Conservation (phyloP, 2,797 vertebrate species). For the Crocodylus rhombifer region DNA sequence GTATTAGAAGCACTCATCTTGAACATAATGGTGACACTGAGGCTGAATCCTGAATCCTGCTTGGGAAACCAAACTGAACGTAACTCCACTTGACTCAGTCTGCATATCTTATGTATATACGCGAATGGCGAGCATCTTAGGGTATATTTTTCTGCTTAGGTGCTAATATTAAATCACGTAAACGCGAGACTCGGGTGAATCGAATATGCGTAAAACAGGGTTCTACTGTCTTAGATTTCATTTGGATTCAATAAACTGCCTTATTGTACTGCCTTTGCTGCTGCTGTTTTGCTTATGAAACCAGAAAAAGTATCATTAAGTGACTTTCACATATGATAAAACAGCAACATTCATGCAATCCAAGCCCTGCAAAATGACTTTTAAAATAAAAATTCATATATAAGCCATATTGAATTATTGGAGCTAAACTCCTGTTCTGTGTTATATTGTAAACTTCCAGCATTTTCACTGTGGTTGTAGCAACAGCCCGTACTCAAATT, state of each 20-base stretch:
- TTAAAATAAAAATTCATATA: background rate
- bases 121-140: too few relatives aligned
- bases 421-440: background rate
- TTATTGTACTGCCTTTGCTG: background rate
- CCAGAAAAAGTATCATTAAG: background rate
- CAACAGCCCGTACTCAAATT: background rate
- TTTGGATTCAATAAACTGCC: background rate
- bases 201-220: too few relatives aligned
- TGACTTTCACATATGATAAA: background rate
- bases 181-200: too few relatives aligned
- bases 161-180: too few relatives aligned
- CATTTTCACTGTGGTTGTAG: background rate
- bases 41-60: too few relatives aligned
- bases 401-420: background rate
- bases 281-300: background rate
- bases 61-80: too few relatives aligned
- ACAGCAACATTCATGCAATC: background rate
- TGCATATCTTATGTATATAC: too few relatives aligned
- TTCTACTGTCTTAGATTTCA: background rate
- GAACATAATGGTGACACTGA: too few relatives aligned
- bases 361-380: background rate
- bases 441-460: background rate
- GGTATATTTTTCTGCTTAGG: too few relatives aligned
- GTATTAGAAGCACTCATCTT: too few relatives aligned
- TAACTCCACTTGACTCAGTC: too few relatives aligned